Evolutionary conservation across 1,140 invertebrate species (phyloP).

Genomic region (Drosophila erecta): DNA sequence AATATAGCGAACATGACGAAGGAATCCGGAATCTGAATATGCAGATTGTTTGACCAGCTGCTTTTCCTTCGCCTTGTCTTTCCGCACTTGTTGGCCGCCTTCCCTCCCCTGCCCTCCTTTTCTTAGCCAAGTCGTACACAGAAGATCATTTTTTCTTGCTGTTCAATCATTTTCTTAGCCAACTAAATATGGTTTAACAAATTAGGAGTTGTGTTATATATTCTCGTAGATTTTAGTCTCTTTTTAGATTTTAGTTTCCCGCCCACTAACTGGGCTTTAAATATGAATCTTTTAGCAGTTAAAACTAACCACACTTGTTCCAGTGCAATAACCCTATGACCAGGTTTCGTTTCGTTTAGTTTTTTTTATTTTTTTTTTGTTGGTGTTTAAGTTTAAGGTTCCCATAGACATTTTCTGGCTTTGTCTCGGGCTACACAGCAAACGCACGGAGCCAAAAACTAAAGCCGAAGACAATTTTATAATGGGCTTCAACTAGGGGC

Average conservation of each 20-base stretch:
- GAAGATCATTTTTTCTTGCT: background rate
- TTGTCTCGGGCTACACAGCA: constrained; percentile 46
- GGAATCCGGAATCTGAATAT: constrained; percentile 40
- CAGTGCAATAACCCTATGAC: background rate
- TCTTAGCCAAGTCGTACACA: background rate
- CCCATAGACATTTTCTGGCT: constrained; percentile 36
- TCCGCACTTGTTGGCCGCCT: constrained; percentile 22
- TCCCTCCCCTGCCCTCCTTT: background rate
- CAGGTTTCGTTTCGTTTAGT: constrained; percentile 6
- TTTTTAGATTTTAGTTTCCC: too few relatives aligned
- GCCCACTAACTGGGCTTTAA: too few relatives aligned
- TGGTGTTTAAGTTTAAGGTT: constrained; percentile 21
- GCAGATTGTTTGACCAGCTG: constrained; percentile 61
- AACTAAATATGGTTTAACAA: background rate
- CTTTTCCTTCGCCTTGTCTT: constrained; percentile 50
- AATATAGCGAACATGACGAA: constrained; percentile 1
- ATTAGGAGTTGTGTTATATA: too few relatives aligned
- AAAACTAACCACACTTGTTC: background rate
- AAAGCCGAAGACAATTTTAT: constrained; percentile 42
- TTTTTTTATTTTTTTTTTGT: background rate
- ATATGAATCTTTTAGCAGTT: background rate
- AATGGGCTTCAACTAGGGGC: constrained; percentile 26
- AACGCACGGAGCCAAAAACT: constrained; percentile 13
- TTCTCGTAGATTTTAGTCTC: too few relatives aligned
- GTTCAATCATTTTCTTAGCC: background rate